phyloP scores from a whole-genome alignment of 1,140 invertebrate genomes.

The Cotesia vestalis region DNA sequence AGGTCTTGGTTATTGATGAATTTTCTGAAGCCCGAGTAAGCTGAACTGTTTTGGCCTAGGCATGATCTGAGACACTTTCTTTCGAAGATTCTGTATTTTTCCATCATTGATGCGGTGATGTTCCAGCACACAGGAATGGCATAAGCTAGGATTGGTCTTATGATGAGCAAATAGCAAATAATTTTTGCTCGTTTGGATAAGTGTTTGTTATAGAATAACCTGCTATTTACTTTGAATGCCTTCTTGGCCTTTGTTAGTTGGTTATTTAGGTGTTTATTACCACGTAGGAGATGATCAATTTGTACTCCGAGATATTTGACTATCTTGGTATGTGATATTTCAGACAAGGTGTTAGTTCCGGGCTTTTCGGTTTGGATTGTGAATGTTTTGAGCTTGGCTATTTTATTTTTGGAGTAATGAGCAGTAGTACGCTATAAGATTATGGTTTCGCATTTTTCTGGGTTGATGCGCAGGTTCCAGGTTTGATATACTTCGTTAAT shows the following conservation, averaged over 20 bases:
- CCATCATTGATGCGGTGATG: background rate
- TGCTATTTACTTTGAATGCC: constrained; percentile 15
- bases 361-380: background rate
- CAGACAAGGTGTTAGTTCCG: background rate
- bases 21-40: constrained; percentile 30
- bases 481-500: constrained; percentile 1
- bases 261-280: constrained; percentile 1
- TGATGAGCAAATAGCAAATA: constrained; percentile 20
- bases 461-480: constrained; percentile 8
- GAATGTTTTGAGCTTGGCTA: background rate
- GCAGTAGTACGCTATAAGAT: background rate
- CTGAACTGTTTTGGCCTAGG: constrained; percentile 31
- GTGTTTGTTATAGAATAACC: constrained; percentile 10
- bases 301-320: constrained; percentile 21
- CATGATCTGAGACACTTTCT: background rate
- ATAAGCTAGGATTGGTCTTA: constrained; percentile 24
- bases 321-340: background rate
- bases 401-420: background rate
- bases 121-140: constrained; percentile 23
- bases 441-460: background rate
- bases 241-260: constrained; percentile 10
- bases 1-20: constrained; percentile 35
- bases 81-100: background rate
- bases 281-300: background rate
- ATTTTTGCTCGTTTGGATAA: constrained; percentile 18